Conservation (phyloP, 1,140 invertebrate species). For the Zaprionus kolodkinae region DNA sequence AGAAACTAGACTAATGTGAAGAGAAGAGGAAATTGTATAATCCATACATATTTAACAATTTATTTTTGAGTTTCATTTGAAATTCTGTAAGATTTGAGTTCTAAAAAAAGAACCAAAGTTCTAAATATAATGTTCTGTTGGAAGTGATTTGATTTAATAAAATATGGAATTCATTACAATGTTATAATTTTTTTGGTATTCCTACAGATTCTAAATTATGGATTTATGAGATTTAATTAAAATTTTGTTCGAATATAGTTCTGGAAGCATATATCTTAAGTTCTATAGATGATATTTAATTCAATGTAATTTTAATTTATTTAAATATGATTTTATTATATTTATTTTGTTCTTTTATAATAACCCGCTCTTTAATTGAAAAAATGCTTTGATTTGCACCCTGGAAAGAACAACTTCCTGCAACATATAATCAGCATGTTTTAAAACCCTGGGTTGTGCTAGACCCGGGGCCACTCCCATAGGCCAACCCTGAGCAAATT, state of each 20-base stretch:
- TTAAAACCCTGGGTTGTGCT: neutral
- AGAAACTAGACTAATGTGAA: slow-evolving; percentile 8
- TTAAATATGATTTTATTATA: neutral
- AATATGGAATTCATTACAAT: too few species aligned
- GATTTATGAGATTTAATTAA: neutral
- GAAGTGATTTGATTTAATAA: too few species aligned
- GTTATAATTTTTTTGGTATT: too few species aligned
- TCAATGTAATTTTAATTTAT: neutral
- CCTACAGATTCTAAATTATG: too few species aligned
- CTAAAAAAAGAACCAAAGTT: neutral
- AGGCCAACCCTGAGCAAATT: slow-evolving; percentile 26
- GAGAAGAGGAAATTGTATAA: neutral
- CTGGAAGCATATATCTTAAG: too few species aligned
- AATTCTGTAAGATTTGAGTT: neutral
- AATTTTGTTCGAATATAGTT: too few species aligned
- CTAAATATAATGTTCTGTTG: too few species aligned
- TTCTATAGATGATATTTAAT: too few species aligned
- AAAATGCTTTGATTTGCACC: slow-evolving; percentile 1
- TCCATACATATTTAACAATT: neutral
- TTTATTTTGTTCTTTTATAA: neutral
- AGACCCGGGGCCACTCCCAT: slow-evolving; percentile 24
- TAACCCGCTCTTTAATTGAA: neutral
- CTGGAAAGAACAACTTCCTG: neutral
- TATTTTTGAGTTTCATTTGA: neutral
- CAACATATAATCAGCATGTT: slow-evolving; percentile 7